Evolutionary conservation across 2,888 invertebrate species (phyloP), one percentile per base, ranked within the genome.

Genomic region (Cremastobaeus sp.): DNA sequence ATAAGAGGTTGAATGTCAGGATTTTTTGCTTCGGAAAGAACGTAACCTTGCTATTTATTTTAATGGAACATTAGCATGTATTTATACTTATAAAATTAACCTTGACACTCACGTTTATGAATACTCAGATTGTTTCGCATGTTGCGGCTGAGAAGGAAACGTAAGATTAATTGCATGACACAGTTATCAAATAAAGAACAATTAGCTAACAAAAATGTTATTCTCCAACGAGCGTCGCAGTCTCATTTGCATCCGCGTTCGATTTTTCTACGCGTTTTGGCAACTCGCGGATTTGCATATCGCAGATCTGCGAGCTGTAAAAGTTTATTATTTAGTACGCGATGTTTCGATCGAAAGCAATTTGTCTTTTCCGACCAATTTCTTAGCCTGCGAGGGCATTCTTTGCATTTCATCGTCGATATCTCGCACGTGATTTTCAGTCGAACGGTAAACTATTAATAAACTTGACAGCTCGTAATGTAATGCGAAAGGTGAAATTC

Each of bases 51-150:
- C 57, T 76, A 78, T 76, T 70, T 70, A 70, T 64, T 81, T 77
- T 54, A 77, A 57, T 50, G 71, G 54, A 43, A 59, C 50, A 76
- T 80, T 80, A 77, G 72, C 69, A 79, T 80, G 74, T 73, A 72
- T 68, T 54, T 35, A 39, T 70, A 75, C 59, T 55, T 35, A 34
- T 41, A 60, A 59, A 14, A 41, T 32, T 69, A 68, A 69, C 79
- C 82, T 82, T 82, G 80, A 81, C 77, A 78, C 78, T 79, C 68
- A 71, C 55, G 69, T 59, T 72, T 76, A 48, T 81, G 79, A 65
- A 65, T 71, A 59, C 59, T 57, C 12, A 52, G 43, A 59, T 57
- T 50, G 30, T 54, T 71, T 71, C 50, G 59, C 52, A 71, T 45
- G 45, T 64, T 59, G 59, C 65, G 39, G 47, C 57, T 6, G 11